Percentiles rank a stretch among this genome's conserved stretches.
These are phyloP conservation scores for Armadillidium nasatum DNA, from an alignment of 1,140 invertebrate species.

Conservation along the genomic window DNA sequence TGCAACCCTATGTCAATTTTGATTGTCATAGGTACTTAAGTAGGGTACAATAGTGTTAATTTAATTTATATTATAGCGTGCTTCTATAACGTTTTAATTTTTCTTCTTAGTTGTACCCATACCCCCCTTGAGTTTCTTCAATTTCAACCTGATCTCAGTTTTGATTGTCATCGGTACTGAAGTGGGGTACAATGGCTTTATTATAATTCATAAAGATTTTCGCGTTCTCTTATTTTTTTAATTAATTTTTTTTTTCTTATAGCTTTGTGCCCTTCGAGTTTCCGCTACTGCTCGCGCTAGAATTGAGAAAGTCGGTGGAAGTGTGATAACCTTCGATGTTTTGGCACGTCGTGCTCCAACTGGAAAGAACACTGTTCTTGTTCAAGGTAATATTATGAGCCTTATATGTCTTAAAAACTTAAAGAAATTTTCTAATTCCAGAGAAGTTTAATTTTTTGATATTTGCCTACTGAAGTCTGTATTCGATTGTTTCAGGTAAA, in stretches of 20 bases:
- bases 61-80: too few relatives aligned
- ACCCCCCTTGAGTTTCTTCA: too few relatives aligned
- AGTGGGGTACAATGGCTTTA: too few relatives aligned
- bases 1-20: too few relatives aligned
- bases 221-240: too few relatives aligned
- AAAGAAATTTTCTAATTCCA: neutral
- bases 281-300: slow-evolving; percentile 89
- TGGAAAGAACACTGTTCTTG: slow-evolving; percentile 86
- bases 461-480: neutral
- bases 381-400: slow-evolving; percentile 62
- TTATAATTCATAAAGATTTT: too few relatives aligned
- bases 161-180: too few relatives aligned
- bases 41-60: too few relatives aligned
- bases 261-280: slow-evolving; percentile 88
- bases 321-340: slow-evolving; percentile 97
- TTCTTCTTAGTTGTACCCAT: too few relatives aligned
- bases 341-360: slow-evolving; percentile 85
- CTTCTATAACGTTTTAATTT: too few relatives aligned
- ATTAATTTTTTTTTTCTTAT: slow-evolving; percentile 37
- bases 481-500: slow-evolving; percentile 55
- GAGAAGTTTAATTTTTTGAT: neutral
- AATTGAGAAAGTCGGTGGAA: slow-evolving; percentile 91
- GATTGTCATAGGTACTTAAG: too few relatives aligned
- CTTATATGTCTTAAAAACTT: neutral
- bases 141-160: too few relatives aligned